Base-by-base conservation (phyloP, 1,140 invertebrate species). In the Drosophila saltans region DNA sequence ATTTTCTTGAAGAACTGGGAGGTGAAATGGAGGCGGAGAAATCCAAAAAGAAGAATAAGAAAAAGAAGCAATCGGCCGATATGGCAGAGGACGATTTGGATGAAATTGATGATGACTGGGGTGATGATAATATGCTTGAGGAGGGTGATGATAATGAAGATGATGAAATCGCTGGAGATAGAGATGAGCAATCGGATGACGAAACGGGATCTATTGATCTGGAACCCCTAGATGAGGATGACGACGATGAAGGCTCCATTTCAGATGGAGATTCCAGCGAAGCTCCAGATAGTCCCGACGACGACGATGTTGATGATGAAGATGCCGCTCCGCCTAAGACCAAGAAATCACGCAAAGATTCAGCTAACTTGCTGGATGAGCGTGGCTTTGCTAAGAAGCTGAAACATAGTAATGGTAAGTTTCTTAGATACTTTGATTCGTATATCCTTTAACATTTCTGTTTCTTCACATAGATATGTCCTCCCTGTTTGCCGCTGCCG, bases 401-500 rank as follows among this genome's bases (percentile, higher is more conserved):
- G 9, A 92, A 92, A 40, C 81, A 91, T 16, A 92, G 88, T 62
- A 72, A 70, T 52, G 86, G 91, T 92, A 43, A 55, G 52, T 52
- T 33, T 3, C 33, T 1, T n/a, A 16, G 21, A 3, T 7, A 41
- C 3, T 45, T 39, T 36, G 4, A 45, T 43, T 8, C 48, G 11
- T 24, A 48, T 10, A 0, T 9, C 45, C 8, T 52, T 21, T 26
- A 26, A 52, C 6, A 28, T 65, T 2, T 66, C 0, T 66, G 6
- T 36, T 48, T 69, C 30, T 62, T 41, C 41, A 62, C 45, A 8
- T 43, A 93, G 92, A 92, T 68, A 89, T 94, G 59, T 93, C 93
- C 2, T 94, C 94, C 1, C 74, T 95, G 33, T 96, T 96, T 86
- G 94, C 95, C n/a, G 95, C 95, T 1, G 95, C 95, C 0, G 96